Evolutionary conservation across 2,113 vertebrate species (phyloP).

Genomic region (Aegithalos caudatus): DNA sequence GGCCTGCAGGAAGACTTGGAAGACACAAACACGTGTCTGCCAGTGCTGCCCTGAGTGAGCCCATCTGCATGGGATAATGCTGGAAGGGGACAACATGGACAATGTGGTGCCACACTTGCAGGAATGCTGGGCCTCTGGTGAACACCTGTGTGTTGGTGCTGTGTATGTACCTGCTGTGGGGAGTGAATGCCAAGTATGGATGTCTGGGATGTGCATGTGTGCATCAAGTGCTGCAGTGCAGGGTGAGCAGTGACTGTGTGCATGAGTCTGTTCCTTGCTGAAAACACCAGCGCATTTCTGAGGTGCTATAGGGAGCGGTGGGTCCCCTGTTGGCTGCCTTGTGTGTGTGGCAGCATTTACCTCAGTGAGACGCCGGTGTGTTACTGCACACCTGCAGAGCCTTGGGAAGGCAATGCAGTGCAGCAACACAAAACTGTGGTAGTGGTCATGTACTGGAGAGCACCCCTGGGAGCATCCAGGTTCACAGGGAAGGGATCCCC

Average conservation of each 20-base stretch:
- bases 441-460: neutral
- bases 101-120: neutral
- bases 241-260: neutral
- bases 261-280: neutral
- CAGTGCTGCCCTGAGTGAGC: neutral
- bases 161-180: neutral
- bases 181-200: no score
- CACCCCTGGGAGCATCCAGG: neutral
- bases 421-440: neutral
- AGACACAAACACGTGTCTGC: neutral
- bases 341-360: neutral
- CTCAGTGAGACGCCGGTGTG: neutral
- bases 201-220: neutral
- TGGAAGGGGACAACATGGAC: neutral
- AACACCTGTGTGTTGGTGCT: neutral
- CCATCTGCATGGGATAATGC: neutral
- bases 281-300: rapidly evolving
- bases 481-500: neutral
- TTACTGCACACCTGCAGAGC: neutral
- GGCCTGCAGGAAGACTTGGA: neutral
- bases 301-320: neutral
- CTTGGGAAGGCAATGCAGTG: neutral
- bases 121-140: neutral
- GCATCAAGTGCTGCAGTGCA: neutral
- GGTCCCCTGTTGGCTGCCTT: neutral